Evolutionary conservation across 2,113 vertebrate genomes (phyloP).

Genomic region (Calidris pugnax): DNA sequence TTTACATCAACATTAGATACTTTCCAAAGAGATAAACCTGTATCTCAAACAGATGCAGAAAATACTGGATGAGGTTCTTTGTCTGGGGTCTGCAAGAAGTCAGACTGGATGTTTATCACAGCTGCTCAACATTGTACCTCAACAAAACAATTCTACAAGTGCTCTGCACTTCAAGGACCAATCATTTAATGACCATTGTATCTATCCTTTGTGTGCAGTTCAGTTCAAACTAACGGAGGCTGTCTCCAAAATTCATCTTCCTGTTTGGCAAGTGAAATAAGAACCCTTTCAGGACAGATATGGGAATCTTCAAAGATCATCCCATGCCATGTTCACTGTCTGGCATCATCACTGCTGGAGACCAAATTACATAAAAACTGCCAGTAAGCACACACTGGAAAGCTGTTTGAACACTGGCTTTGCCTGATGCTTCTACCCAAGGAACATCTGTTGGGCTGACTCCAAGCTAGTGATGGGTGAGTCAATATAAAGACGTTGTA

Average conservation of each 20-base stretch:
- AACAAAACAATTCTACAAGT: neutral
- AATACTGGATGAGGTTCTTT: neutral
- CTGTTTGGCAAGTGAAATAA: neutral
- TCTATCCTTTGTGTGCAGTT: neutral
- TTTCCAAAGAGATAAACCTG: slow-evolving; percentile 36
- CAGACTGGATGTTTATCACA: slow-evolving; percentile 8
- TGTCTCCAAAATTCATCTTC: neutral
- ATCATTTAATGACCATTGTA: neutral
- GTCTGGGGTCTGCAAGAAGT: neutral
- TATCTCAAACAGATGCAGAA: slow-evolving; percentile 23
- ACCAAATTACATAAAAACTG: neutral
- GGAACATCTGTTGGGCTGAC: neutral
- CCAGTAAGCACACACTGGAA: neutral
- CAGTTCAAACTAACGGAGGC: neutral
- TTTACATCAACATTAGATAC: slow-evolving; percentile 45
- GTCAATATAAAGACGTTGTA: neutral
- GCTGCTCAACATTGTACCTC: neutral
- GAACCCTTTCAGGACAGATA: neutral
- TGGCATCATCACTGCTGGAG: neutral
- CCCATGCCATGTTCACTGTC: neutral
- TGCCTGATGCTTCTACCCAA: neutral
- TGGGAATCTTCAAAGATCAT: neutral
- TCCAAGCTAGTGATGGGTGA: neutral
- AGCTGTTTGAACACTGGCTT: neutral
- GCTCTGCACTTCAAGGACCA: neutral